Evolutionary conservation across 2,113 vertebrate genomes (phyloP).

Genomic region (Agelaius tricolor): DNA sequence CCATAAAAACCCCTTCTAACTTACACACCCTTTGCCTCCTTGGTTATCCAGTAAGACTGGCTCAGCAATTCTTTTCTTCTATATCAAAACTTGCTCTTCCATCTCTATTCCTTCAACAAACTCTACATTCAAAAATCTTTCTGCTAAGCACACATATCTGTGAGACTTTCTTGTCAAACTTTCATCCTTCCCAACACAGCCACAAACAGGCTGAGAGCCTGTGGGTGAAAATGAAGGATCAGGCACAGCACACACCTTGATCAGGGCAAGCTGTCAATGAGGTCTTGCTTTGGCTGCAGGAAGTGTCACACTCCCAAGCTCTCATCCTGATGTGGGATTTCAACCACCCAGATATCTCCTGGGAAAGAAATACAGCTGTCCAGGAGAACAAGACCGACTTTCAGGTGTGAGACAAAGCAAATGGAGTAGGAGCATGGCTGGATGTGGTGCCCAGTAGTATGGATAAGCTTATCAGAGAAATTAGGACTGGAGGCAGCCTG

Average conservation of each 20-base stretch:
- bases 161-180: too few species aligned
- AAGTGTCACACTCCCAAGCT: neutral
- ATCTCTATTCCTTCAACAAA: too few species aligned
- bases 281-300: neutral
- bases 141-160: too few species aligned
- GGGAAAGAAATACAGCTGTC: neutral
- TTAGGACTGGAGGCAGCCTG: neutral
- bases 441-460: too few species aligned
- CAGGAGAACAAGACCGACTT: too few species aligned
- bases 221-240: neutral
- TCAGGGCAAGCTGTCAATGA: rapidly evolving
- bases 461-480: neutral
- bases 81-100: too few species aligned
- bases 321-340: neutral
- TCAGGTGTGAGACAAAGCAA: neutral
- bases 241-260: neutral
- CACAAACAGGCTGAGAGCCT: neutral
- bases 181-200: neutral
- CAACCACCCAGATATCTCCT: neutral
- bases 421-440: neutral
- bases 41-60: too few species aligned
- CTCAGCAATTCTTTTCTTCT: too few species aligned
- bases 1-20: too few species aligned
- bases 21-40: too few species aligned
- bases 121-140: too few species aligned